Base-by-base conservation (phyloP, 2,888 invertebrate genomes). In the Taphrorychus bicolor region DNA sequence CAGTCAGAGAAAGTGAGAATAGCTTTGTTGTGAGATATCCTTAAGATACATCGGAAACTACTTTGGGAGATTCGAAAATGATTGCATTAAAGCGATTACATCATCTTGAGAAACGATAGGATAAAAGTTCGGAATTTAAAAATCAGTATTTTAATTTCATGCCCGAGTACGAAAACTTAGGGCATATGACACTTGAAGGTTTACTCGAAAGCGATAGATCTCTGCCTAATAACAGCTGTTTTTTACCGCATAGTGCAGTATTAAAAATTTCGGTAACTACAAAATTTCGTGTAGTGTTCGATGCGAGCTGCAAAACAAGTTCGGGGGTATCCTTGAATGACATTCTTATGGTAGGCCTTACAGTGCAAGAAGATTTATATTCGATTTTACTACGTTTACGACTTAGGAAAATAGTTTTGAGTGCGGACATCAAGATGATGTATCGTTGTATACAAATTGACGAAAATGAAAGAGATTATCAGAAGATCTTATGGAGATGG, bases 181-280 rank as follows among this genome's bases (percentile, higher is more conserved):
- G 41, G 0, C 71, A 70, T 24, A 71, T 71, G 71, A 61, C 70
- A 7, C n/a, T 60, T 9, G 22, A 58, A 21, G 16, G 45, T 18
- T 40, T 22, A n/a, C 11, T 48, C 49, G 48, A 42, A 9, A 42
- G 9, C 9, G 18, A 54, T 23, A 11, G 14, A n/a, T 54, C 54
- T 9, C 22, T 14, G 4, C 5, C 9, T n/a, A 54, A 14, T 54
- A 9, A 11, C 5, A 19, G 16, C n/a, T 57, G 24, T 24, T 63
- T 51, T 49, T 63, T 48, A 49, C 56, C 63, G 1, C 57, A 58
- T 58, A 21, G 40, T 19, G 42, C 59, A 42, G 65, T 66, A 2
- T 52, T 66, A n/a, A 52, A 45, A 18, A 32, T 49, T n/a, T 64
- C 64, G 22, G 48, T 49, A 9, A 64, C 58, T 4, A 64, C 57